Evolutionary conservation across 1,140 invertebrate species (phyloP).

Genomic region (Dendrolimus kikuchii): DNA sequence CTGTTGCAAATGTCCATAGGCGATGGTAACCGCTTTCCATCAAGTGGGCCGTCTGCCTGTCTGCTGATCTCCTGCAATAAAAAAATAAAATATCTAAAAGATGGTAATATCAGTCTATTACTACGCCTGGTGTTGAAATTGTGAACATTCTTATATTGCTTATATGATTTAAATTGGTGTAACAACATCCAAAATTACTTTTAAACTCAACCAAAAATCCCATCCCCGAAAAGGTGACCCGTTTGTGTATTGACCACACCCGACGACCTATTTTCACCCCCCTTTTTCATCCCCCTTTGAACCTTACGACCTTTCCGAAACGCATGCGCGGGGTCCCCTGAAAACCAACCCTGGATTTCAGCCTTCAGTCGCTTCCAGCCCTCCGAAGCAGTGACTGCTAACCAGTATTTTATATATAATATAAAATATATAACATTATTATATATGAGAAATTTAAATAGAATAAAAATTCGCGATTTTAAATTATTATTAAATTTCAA

Average conservation of each 20-base stretch:
- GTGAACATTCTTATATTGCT: too few relatives aligned
- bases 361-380: constrained; percentile 28
- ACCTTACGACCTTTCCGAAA: constrained; percentile 44
- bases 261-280: constrained; percentile 22
- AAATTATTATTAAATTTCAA: constrained; percentile 2
- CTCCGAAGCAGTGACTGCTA: background rate
- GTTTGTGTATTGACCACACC: constrained; percentile 33
- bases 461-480: constrained; percentile 14
- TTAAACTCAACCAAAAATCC: constrained; percentile 3
- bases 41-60: too few relatives aligned
- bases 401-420: background rate
- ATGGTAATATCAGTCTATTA: too few relatives aligned
- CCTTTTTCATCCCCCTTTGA: constrained; percentile 4
- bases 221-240: constrained; percentile 29
- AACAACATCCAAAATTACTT: too few relatives aligned
- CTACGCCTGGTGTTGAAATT: too few relatives aligned
- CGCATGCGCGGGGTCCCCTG: constrained; percentile 32
- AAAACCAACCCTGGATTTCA: constrained; percentile 17
- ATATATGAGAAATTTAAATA: constrained; percentile 60
- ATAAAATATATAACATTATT: constrained; percentile 5
- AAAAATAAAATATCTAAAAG: too few relatives aligned
- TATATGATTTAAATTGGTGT: too few relatives aligned
- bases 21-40: too few relatives aligned
- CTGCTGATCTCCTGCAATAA: too few relatives aligned
- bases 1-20: too few relatives aligned